These are phyloP conservation scores for Rotaria sp. DNA, from an alignment of 2,888 invertebrate species.

Conservation along the genomic window DNA sequence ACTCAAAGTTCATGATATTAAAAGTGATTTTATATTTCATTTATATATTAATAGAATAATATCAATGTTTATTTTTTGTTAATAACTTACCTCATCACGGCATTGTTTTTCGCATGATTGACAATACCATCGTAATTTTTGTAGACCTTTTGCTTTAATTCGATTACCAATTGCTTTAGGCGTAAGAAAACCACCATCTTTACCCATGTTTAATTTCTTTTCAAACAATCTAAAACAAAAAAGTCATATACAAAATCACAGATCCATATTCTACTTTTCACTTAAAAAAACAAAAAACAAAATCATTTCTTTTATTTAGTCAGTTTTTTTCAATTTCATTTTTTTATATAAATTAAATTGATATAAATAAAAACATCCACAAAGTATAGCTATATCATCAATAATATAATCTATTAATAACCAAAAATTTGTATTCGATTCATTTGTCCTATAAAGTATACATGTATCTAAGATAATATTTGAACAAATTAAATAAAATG, in stretches of 20 bases:
- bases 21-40: too few species aligned
- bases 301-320: not conserved
- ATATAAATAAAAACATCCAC: constrained; percentile 28
- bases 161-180: constrained; percentile 96
- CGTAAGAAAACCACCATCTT: constrained; percentile 60
- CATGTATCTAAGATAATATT: not conserved
- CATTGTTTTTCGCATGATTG: constrained; percentile 99
- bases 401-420: not conserved
- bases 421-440: not conserved
- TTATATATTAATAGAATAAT: too few species aligned
- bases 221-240: not conserved
- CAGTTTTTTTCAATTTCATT: not conserved
- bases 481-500: not conserved
- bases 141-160: constrained; percentile 94
- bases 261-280: not conserved
- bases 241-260: not conserved
- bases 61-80: too few species aligned
- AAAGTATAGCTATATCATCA: constrained; percentile 6
- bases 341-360: not conserved
- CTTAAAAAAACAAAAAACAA: not conserved
- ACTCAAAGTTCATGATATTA: too few species aligned
- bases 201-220: constrained; percentile 47
- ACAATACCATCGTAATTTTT: constrained; percentile 93
- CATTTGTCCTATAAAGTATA: not conserved
- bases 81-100: constrained; percentile 67